Base-by-base conservation (phyloP, 2,113 vertebrate species). In the Caretta caretta region DNA sequence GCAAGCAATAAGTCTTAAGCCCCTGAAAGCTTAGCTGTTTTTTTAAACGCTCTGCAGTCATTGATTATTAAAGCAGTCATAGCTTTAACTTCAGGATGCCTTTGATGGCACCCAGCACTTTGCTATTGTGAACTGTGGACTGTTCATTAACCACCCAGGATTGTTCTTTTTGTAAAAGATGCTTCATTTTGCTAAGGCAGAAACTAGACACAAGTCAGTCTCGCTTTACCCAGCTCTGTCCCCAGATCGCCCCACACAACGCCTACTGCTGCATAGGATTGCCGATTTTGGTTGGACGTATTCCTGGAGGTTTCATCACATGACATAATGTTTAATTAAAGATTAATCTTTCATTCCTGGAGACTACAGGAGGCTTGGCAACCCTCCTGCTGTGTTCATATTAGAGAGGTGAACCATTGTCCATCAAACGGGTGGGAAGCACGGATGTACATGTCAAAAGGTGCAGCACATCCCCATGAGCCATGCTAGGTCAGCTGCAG, bases 1-100 rank as follows among this genome's bases (percentile, higher is more conserved):
- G 98, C 80, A 35, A 97, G 98, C 98, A 98, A 98, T 98, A 98
- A 98, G 98, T 98, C 98, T 98, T 98, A 98, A 98, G 96, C 94
- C 88, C 95, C 94, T 98, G 98, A 98, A 98, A 98, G 97, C 96
- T 96, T 90, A 14, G 95, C 96, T 98, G 97, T 97, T 98, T 98
- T 87, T 96, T 97, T 97, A 91, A 98, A 97, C 98, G 97, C 94
- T 97, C 96, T 97, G 98, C 97, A 98, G 98, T 97, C 97, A 95
- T 93, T 92, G 95, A 97, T 98, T 98, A 98, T 98, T 98, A 98
- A 98, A 98, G 98, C 96, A 96, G 97, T 93, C 97, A 97, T 98
- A 96, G 98, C 97, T 98, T 98, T 98, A 98, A 97, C 97, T 97
- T 97, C 88, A 93, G 80, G 90, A 94, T 96, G 95, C 78, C 94